Percentiles rank a stretch among this genome's conserved stretches.
phyloP scores from a whole-genome alignment of 2,888 invertebrate species.

The Cyclophora punctaria region DNA sequence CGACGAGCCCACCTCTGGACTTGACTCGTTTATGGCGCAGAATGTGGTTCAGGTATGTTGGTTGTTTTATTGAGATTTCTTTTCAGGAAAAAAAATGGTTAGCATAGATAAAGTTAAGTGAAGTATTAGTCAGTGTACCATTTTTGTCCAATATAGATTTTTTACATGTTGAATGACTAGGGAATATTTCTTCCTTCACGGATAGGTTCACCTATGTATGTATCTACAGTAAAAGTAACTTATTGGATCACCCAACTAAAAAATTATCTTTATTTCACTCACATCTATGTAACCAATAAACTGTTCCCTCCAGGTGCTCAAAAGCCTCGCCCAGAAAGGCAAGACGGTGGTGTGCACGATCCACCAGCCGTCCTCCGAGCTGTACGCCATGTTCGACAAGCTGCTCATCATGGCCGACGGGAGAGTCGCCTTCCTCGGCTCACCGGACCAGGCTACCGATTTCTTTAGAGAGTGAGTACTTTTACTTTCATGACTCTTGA shows the following conservation, averaged over 20 bases:
- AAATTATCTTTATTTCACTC: too few species aligned
- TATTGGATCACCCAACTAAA: too few species aligned
- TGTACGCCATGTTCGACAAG: slow-evolving; percentile 92
- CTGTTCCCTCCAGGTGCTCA: slow-evolving; percentile 66
- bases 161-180: too few species aligned
- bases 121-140: too few species aligned
- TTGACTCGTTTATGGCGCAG: slow-evolving; percentile 98
- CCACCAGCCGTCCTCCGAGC: slow-evolving; percentile 95
- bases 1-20: slow-evolving; percentile 97
- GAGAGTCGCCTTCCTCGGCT: slow-evolving; percentile 90
- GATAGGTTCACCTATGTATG: too few species aligned
- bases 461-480: slow-evolving; percentile 86
- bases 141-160: too few species aligned
- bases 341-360: slow-evolving; percentile 95
- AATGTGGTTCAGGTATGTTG: slow-evolving; percentile 86
- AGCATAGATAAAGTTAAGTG: too few species aligned
- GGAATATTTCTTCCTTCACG: too few species aligned
- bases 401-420: slow-evolving; percentile 94
- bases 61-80: background rate
- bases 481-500: background rate
- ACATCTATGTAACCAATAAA: too few species aligned
- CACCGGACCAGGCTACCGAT: slow-evolving; percentile 82
- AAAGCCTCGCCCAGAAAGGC: slow-evolving; percentile 83
- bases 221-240: too few species aligned
- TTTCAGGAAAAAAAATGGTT: too few species aligned